Evolutionary conservation across 2,888 invertebrate genomes (phyloP).

Genomic region (Bhutanitis thaidina): DNA sequence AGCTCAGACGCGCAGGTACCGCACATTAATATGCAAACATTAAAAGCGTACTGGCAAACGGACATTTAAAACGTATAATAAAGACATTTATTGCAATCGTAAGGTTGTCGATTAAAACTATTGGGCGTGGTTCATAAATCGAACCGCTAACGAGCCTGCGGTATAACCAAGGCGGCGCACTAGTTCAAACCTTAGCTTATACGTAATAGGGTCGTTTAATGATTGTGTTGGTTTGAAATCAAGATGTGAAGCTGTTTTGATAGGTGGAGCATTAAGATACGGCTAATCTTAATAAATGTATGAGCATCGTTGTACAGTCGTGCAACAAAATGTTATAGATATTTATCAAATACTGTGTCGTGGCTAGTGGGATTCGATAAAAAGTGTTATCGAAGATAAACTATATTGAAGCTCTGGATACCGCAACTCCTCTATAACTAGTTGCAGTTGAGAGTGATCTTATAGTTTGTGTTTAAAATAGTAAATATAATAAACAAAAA

Average conservation of each 20-base stretch:
- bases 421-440: too few relatives aligned
- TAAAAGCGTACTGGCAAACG: too few relatives aligned
- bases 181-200: neutral
- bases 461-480: too few relatives aligned
- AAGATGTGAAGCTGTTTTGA: conserved; percentile 10
- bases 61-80: conserved; percentile 15
- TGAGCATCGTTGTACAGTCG: neutral
- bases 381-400: too few relatives aligned
- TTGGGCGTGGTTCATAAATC: conserved; percentile 10
- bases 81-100: conserved; percentile 12
- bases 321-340: neutral
- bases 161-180: neutral
- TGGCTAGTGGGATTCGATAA: too few relatives aligned
- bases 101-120: conserved; percentile 8
- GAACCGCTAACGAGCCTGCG: conserved; percentile 1
- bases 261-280: conserved; percentile 9
- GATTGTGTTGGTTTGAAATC: neutral
- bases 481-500: too few relatives aligned
- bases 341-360: too few relatives aligned
- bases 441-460: too few relatives aligned
- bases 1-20: too few relatives aligned
- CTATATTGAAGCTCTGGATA: too few relatives aligned
- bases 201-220: neutral
- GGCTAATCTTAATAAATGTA: neutral
- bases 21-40: too few relatives aligned